Evolutionary conservation across 2,797 vertebrate species (phyloP).

Genomic region (Alectoris magna): DNA sequence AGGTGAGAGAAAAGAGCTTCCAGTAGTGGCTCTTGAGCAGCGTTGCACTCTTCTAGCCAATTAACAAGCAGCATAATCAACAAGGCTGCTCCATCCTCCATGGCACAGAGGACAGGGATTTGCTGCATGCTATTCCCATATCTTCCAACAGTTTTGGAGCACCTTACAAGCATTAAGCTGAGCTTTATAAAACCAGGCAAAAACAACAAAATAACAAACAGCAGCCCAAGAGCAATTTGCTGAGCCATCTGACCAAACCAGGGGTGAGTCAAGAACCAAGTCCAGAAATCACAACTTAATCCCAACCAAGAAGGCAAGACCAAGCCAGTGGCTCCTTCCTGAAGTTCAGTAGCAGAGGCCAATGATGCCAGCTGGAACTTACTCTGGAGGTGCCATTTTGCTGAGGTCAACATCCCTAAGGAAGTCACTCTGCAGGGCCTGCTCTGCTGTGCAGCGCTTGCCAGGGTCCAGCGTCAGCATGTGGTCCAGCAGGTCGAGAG

Average conservation of each 20-base stretch:
- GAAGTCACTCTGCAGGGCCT: constrained; percentile 93
- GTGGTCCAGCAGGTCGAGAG: constrained; percentile 94
- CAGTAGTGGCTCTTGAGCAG: background rate
- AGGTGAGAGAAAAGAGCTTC: background rate
- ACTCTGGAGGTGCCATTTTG: constrained; percentile 99
- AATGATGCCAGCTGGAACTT: constrained; percentile 73
- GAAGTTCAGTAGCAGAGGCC: background rate
- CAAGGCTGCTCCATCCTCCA: background rate
- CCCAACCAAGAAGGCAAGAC: background rate
- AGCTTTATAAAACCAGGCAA: background rate
- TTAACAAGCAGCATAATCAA: background rate
- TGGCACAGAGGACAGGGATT: background rate
- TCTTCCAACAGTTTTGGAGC: background rate
- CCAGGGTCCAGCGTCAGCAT: constrained; percentile 97
- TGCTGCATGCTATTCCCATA: background rate
- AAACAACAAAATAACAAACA: background rate
- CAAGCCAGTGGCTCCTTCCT: background rate
- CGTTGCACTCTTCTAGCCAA: background rate
- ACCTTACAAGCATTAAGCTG: background rate
- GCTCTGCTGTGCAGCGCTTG: constrained; percentile 94
- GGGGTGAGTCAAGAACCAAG: rapidly evolving
- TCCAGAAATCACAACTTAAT: background rate
- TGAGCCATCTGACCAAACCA: rapidly evolving
- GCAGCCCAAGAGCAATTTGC: background rate
- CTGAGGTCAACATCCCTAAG: constrained; percentile 93